phyloP scores from a whole-genome alignment of 2,113 vertebrate genomes.

The Herpetotheres cachinnans region DNA sequence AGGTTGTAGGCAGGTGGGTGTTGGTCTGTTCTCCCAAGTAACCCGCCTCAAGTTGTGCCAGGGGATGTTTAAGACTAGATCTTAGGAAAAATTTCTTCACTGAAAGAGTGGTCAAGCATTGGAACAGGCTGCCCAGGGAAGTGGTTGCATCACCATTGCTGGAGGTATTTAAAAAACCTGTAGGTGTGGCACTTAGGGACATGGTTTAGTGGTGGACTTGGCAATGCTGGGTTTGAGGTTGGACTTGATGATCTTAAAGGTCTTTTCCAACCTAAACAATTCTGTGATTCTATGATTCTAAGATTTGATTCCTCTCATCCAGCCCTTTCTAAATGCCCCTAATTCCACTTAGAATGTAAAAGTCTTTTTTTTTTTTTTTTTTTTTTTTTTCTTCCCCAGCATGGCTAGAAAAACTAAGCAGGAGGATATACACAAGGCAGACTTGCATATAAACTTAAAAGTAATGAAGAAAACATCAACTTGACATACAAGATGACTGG shows the following conservation, averaged over 20 bases:
- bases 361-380: background rate
- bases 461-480: background rate
- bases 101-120: background rate
- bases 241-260: no score
- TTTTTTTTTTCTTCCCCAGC: background rate
- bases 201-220: no score
- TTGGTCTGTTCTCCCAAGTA: background rate
- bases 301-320: background rate
- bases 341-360: background rate
- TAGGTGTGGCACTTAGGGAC: no score
- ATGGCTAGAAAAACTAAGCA: background rate
- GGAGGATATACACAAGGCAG: background rate
- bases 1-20: background rate
- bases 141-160: background rate
- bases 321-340: background rate
- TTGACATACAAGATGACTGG: background rate
- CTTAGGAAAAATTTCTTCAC: background rate
- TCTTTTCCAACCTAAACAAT: background rate
- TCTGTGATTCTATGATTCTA: background rate
- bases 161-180: background rate
- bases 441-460: background rate
- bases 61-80: background rate
- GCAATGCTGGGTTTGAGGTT: no score
- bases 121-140: background rate
- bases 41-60: background rate